phyloP scores from a whole-genome alignment of 1,140 invertebrate species.

The Megalonaias nervosa region DNA sequence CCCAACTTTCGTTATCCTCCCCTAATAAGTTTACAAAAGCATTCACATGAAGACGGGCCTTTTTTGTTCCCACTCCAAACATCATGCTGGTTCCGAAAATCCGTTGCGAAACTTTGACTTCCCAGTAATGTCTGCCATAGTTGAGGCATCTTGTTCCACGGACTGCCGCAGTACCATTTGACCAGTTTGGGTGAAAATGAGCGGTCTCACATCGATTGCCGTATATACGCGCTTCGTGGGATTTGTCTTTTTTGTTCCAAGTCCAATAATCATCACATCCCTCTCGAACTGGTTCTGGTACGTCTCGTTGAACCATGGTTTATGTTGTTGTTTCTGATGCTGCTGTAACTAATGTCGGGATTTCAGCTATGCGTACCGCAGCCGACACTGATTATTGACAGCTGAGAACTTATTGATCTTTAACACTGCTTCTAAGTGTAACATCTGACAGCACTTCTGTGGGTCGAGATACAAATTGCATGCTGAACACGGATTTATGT shows the following conservation, averaged over 20 bases:
- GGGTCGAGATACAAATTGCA: too few species aligned
- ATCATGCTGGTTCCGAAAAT: constrained; percentile 85
- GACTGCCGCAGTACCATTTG: constrained; percentile 82
- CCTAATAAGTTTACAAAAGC: constrained; percentile 82
- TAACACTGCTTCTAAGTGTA: too few species aligned
- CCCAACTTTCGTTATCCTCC: constrained; percentile 82
- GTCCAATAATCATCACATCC: constrained; percentile 79
- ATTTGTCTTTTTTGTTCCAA: constrained; percentile 78
- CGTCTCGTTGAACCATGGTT: constrained; percentile 19
- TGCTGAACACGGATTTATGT: too few species aligned
- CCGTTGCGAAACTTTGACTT: constrained; percentile 78
- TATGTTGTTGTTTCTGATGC: too few species aligned
- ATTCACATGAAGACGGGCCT: constrained; percentile 78
- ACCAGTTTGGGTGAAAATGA: constrained; percentile 83
- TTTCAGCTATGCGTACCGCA: too few species aligned
- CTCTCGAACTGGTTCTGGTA: constrained; percentile 34
- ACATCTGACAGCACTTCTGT: too few species aligned
- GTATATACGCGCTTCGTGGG: constrained; percentile 78
- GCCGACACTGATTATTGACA: too few species aligned
- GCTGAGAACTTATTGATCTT: too few species aligned
- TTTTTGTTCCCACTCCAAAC: constrained; percentile 81
- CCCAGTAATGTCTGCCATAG: constrained; percentile 80
- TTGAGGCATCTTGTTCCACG: constrained; percentile 79
- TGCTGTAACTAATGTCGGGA: too few species aligned
- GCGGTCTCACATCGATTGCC: constrained; percentile 71